phyloP scores from a whole-genome alignment of 2,888 invertebrate genomes.

The Diaprepes abbreviatus region DNA sequence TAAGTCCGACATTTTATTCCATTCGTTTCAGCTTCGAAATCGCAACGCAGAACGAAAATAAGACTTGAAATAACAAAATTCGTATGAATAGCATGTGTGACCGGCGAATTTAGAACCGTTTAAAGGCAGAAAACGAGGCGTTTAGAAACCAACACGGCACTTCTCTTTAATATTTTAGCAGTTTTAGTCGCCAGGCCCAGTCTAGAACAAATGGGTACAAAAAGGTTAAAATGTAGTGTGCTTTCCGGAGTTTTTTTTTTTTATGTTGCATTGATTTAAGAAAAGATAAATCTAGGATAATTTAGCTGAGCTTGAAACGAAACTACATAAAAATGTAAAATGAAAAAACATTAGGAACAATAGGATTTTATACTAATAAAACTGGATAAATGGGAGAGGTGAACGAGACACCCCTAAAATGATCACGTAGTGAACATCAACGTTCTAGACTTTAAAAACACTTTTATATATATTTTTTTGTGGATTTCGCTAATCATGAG shows the following conservation, averaged over 20 bases:
- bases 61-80: constrained; percentile 27
- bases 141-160: constrained; percentile 36
- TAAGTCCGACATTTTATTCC: constrained; percentile 16
- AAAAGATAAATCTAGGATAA: background rate
- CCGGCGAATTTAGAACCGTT: constrained; percentile 32
- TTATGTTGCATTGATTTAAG: background rate
- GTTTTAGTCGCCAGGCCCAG: constrained; percentile 19
- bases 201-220: background rate
- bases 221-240: background rate
- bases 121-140: constrained; percentile 37
- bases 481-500: too few relatives aligned
- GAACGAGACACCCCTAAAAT: too few relatives aligned
- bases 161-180: constrained; percentile 36
- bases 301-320: too few relatives aligned
- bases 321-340: too few relatives aligned
- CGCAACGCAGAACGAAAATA: constrained; percentile 8
- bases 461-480: too few relatives aligned
- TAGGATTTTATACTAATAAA: too few relatives aligned
- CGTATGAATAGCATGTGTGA: constrained; percentile 38
- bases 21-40: background rate
- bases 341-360: too few relatives aligned
- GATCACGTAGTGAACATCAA: too few relatives aligned
- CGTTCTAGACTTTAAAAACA: too few relatives aligned
- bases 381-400: too few relatives aligned
- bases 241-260: background rate